phyloP scores from a whole-genome alignment of 2,113 vertebrate species.

The Tursiops truncatus region DNA sequence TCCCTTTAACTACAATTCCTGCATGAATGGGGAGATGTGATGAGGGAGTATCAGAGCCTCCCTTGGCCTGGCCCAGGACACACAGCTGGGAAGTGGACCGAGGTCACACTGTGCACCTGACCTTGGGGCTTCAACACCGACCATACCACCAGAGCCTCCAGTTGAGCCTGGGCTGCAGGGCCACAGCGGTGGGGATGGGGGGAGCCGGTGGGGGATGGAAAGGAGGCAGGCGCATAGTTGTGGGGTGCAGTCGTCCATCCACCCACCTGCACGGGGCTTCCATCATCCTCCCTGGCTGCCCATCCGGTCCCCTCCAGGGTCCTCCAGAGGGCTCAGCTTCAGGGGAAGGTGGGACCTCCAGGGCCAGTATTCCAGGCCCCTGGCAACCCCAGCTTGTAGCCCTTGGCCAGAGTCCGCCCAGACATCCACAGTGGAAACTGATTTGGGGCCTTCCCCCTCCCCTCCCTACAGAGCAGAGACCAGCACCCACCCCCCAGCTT shows the following conservation, averaged over 20 bases:
- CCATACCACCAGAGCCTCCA: neutral
- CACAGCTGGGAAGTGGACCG: neutral
- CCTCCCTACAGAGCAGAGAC: neutral
- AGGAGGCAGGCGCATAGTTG: neutral
- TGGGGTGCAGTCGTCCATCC: too few relatives aligned
- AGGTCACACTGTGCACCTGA: neutral
- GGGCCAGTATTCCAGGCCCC: neutral
- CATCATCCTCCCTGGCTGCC: neutral
- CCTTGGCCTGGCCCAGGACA: too few relatives aligned
- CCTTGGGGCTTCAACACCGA: neutral
- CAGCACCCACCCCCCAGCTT: too few relatives aligned
- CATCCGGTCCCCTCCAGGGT: neutral
- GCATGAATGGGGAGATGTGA: neutral
- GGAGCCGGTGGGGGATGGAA: too few relatives aligned
- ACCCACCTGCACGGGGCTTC: neutral
- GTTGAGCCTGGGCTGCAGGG: neutral
- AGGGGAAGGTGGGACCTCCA: neutral
- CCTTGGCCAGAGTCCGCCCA: neutral
- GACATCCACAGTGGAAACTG: neutral
- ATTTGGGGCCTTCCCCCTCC: neutral
- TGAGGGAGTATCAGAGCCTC: rapidly evolving
- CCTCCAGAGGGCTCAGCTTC: neutral
- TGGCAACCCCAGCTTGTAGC: neutral
- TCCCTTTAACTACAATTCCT: neutral
- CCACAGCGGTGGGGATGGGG: too few relatives aligned